Base-by-base conservation (phyloP, 1,140 invertebrate genomes). In the Coboldia fuscipes region DNA sequence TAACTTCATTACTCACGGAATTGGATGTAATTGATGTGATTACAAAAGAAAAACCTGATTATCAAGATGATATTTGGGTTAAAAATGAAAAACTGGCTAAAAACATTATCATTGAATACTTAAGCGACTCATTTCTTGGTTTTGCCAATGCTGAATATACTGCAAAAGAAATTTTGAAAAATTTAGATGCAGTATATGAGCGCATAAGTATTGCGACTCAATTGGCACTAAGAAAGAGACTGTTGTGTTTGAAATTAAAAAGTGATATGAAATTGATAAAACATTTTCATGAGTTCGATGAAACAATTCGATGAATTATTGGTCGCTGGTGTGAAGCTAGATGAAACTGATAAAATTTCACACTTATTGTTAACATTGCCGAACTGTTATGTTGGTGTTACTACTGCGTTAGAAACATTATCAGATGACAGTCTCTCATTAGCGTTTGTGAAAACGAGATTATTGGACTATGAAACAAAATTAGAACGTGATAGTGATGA, bases 321-420 rank as follows among this genome's bases (percentile, higher is more conserved):
- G n/a, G 47, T 48, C 9, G 46, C 47, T 24, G 54, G 51, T 7
- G 45, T 44, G 7, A 51, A 53, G 42, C 28, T 59, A 16, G 46
- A 56, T 20, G 54, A 59, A 36, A 40, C 32, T 19, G 42, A 53
- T 28, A 46, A 46, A 38, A 41, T 56, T 1, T 46, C 45, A n/a
- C 49, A 57, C 41, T 42, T 60, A 34, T 40, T 59, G 13, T 34
- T 53, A 0, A 52, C 46, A 29, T 37, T 59, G 30, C 50, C 57
- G 6, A 26, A 41, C 31, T 36, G 29, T 21, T n/a, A n/a, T n/a
- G n/a, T 54, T 39, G 43, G 42, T 6, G 40, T 58, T 17, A 42
- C 54, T 8, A 57, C 54, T 15, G 52, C 55, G 7, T 46, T 62
- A 6, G 52, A 60, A 43, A 58, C 54, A 3, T 34, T 57, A 20